Percentiles rank a stretch among this genome's conserved stretches.
Evolutionary conservation across 1,140 invertebrate species (phyloP).

Genomic region (Microplitis mediator): DNA sequence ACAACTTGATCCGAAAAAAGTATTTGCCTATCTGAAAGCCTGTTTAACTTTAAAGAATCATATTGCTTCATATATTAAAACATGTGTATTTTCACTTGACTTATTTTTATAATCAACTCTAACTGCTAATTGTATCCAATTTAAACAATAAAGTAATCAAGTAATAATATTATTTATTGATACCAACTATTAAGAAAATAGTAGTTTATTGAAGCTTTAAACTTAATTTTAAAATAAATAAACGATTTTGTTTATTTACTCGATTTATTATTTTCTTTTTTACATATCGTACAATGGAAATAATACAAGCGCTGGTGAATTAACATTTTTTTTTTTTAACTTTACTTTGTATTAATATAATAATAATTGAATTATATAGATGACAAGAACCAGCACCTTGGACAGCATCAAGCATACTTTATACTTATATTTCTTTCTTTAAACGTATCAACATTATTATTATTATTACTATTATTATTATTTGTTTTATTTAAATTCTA

Average conservation of each 20-base stretch:
- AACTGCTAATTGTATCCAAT: no score
- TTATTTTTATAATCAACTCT: no score
- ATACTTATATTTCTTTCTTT: background rate
- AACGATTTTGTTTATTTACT: conserved; percentile 35
- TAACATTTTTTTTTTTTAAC: conserved; percentile 32
- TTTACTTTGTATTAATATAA: background rate
- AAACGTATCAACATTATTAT: conserved; percentile 34
- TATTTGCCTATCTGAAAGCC: no score
- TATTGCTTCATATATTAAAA: no score
- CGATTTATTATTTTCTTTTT: conserved; percentile 53
- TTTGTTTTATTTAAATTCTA: conserved; percentile 37
- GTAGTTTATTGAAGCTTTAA: background rate
- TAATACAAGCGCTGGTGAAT: conserved; percentile 56
- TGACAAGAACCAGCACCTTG: conserved; percentile 7
- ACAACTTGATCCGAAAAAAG: no score
- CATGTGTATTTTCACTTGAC: no score
- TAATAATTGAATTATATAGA: background rate
- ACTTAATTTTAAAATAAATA: background rate
- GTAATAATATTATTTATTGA: no score
- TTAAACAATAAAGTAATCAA: no score
- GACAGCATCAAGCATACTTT: conserved; percentile 1
- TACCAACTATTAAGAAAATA: background rate
- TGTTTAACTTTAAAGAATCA: no score
- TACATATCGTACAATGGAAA: conserved; percentile 63
- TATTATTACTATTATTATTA: conserved; percentile 5